Evolutionary conservation across 2,888 invertebrate species (phyloP).

Genomic region (Drosophila meridionalis): DNA sequence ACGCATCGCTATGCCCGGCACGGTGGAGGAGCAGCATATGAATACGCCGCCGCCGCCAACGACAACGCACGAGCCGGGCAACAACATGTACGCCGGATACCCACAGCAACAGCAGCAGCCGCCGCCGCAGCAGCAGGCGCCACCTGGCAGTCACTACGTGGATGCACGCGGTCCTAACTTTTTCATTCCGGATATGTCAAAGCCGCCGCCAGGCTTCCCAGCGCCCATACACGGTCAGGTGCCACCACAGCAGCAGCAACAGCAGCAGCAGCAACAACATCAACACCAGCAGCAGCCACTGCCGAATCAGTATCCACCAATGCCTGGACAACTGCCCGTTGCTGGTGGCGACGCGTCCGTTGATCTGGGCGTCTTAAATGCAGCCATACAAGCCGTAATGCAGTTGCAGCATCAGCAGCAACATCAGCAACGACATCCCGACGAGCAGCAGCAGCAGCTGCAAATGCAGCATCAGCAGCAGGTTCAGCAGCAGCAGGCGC

Average conservation of each 20-base stretch:
- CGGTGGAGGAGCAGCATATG: constrained; percentile 58
- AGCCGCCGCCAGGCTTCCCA: constrained; percentile 93
- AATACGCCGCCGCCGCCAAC: constrained; percentile 65
- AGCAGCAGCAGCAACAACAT: constrained; percentile 24
- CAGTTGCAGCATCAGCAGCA: constrained; percentile 69
- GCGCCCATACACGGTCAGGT: constrained; percentile 53
- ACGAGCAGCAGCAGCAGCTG: constrained; percentile 43
- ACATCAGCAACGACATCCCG: constrained; percentile 55
- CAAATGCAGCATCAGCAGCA: constrained; percentile 35
- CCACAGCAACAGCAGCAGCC: constrained; percentile 42
- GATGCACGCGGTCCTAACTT: constrained; percentile 85
- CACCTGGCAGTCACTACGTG: constrained; percentile 86
- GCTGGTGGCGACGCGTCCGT: constrained; percentile 46
- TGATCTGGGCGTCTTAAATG: constrained; percentile 72
- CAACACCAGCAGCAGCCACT: constrained; percentile 35
- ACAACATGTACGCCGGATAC: constrained; percentile 48
- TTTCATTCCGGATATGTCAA: constrained; percentile 92
- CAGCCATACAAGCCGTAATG: constrained; percentile 80
- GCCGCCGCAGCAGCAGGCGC: constrained; percentile 60
- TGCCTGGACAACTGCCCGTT: constrained; percentile 42
- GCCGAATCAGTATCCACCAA: constrained; percentile 53
- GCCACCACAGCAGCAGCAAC: constrained; percentile 36
- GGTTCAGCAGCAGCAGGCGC: constrained; percentile 38
- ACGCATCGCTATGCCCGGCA: constrained; percentile 82
- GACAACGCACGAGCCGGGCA: constrained; percentile 78